Evolutionary conservation across 2,113 vertebrate genomes (phyloP).

Genomic region (Centrocercus urophasianus): DNA sequence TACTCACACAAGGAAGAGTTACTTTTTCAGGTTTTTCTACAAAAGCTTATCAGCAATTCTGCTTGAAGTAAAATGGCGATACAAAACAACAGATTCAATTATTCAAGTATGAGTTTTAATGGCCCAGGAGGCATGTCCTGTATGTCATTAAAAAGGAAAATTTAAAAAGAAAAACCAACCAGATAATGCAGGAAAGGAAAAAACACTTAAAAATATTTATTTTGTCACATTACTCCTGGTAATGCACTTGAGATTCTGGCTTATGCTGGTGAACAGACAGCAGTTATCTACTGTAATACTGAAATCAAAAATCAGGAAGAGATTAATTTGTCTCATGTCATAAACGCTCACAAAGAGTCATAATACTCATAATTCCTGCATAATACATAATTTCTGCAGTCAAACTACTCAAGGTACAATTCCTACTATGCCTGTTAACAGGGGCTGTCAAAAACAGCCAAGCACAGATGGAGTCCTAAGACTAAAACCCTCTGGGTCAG

Average conservation of each 20-base stretch:
- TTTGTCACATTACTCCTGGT: neutral
- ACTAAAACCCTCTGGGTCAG: neutral
- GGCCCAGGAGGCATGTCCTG: neutral
- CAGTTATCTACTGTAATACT: neutral
- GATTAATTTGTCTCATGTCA: neutral
- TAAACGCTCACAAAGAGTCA: neutral
- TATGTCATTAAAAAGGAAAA: neutral
- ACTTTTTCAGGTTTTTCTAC: neutral
- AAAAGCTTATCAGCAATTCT: neutral
- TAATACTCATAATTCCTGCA: neutral
- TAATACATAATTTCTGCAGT: neutral
- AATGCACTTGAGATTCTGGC: constrained; percentile 10
- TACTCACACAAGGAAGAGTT: neutral
- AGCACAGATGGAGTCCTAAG: neutral
- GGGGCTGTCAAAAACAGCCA: neutral
- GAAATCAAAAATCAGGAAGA: neutral
- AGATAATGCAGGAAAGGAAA: neutral
- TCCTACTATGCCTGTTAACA: neutral
- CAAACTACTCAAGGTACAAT: neutral
- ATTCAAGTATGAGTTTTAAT: neutral
- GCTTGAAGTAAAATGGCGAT: neutral
- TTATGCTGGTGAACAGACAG: neutral
- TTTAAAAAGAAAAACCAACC: neutral
- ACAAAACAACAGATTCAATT: neutral
- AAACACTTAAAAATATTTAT: constrained; percentile 35